Conservation (phyloP, 2,888 invertebrate species). For the Pandemis heparana region DNA sequence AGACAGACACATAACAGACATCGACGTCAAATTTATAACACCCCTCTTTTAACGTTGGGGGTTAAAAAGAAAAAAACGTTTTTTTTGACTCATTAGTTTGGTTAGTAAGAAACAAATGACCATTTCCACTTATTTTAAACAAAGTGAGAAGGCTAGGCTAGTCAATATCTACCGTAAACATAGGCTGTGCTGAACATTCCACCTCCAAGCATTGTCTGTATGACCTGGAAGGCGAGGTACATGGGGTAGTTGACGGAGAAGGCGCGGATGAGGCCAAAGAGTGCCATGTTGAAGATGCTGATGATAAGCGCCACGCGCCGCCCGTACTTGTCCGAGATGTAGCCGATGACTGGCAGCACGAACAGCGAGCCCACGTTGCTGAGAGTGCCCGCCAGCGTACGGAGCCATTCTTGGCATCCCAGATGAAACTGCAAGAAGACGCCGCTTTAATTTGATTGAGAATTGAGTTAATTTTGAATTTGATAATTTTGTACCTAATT, state of each 20-base stretch:
- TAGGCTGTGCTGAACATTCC: slow-evolving; percentile 84
- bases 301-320: slow-evolving; percentile 79
- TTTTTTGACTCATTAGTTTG: too few species aligned
- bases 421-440: slow-evolving; percentile 84
- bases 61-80: too few species aligned
- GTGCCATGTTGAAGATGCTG: slow-evolving; percentile 68
- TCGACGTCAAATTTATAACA: too few species aligned
- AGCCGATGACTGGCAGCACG: slow-evolving; percentile 88
- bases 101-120: neutral
- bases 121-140: neutral
- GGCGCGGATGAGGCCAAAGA: slow-evolving; percentile 81
- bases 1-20: too few species aligned
- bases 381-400: slow-evolving; percentile 89
- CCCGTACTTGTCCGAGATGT: slow-evolving; percentile 88
- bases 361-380: slow-evolving; percentile 89
- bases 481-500: too few species aligned
- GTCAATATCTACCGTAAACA: slow-evolving; percentile 62
- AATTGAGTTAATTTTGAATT: too few species aligned
- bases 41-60: too few species aligned
- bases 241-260: slow-evolving; percentile 84
- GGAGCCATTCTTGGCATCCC: slow-evolving; percentile 89
- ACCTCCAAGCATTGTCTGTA: slow-evolving; percentile 82
- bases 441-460: too few species aligned
- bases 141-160: neutral
- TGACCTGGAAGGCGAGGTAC: slow-evolving; percentile 81